phyloP scores from a whole-genome alignment of 2,113 vertebrate species.

The Pimephales promelas region DNA sequence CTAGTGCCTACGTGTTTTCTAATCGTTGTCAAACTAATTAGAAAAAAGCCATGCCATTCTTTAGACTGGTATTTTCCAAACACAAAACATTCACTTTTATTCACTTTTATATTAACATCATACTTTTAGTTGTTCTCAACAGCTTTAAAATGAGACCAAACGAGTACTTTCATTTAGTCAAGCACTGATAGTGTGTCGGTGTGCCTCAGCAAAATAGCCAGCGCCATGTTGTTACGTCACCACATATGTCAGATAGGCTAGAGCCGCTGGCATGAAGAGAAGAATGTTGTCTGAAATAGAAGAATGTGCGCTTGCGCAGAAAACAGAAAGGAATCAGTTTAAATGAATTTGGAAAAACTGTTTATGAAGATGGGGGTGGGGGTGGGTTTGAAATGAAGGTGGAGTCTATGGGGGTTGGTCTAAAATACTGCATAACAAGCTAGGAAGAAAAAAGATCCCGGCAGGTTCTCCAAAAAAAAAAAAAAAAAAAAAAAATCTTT shows the following conservation, averaged over 20 bases:
- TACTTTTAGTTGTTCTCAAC: conserved; percentile 29
- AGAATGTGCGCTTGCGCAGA: conserved; percentile 67
- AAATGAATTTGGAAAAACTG: conserved; percentile 66
- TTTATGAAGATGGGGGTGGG: conserved; percentile 62
- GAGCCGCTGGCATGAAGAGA: conserved; percentile 64
- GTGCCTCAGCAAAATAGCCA: conserved; percentile 47
- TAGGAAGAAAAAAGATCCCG: not conserved
- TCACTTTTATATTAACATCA: conserved; percentile 35
- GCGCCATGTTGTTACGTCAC: conserved; percentile 77
- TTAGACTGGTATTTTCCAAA: conserved; percentile 51
- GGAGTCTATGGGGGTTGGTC: conserved; percentile 48
- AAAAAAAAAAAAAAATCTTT: too few relatives aligned
- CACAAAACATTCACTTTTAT: conserved; percentile 48
- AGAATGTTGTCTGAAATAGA: conserved; percentile 51
- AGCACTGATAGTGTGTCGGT: conserved; percentile 38
- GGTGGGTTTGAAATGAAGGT: conserved; percentile 44
- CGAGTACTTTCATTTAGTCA: not conserved
- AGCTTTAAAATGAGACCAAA: conserved; percentile 12
- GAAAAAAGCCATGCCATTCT: conserved; percentile 60
- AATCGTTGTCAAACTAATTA: conserved; percentile 67
- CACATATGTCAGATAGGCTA: conserved; percentile 69
- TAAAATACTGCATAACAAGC: conserved; percentile 19
- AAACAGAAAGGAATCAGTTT: conserved; percentile 48
- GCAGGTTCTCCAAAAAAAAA: not conserved
- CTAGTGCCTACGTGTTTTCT: conserved; percentile 60